Percentiles rank a stretch among this genome's conserved stretches.
phyloP scores from a whole-genome alignment of 2,797 vertebrate species.

The Spinus olivaceus region DNA sequence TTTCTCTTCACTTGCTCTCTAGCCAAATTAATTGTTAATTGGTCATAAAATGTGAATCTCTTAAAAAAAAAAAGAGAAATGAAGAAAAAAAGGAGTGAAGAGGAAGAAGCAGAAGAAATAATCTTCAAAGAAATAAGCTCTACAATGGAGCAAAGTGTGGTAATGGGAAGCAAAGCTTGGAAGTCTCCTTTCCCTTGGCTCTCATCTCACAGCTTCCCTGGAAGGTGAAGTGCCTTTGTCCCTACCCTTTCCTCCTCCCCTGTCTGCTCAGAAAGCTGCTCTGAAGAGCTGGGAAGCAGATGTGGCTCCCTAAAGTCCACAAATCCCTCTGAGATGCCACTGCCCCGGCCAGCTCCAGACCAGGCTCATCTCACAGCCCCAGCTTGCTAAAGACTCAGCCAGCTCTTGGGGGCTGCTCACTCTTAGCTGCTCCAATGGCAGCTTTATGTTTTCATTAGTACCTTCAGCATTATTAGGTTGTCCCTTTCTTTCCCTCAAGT shows the following conservation, averaged over 20 bases:
- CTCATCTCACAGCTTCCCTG: not conserved
- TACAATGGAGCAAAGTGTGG: not conserved
- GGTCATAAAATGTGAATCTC: not conserved
- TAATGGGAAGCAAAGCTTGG: not conserved
- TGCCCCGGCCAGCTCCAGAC: accelerated
- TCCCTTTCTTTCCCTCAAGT: not conserved
- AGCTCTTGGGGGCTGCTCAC: not conserved
- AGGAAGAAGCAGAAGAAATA: not conserved
- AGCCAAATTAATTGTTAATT: constrained; percentile 30
- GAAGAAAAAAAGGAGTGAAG: not conserved
- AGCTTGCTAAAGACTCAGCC: not conserved
- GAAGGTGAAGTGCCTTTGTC: not conserved
- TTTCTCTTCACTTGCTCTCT: not conserved
- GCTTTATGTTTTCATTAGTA: not conserved
- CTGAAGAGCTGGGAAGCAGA: not conserved
- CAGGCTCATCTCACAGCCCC: accelerated
- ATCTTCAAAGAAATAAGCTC: not conserved
- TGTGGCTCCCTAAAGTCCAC: not conserved
- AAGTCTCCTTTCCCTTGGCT: not conserved
- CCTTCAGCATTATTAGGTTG: not conserved
- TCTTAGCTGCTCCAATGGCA: not conserved
- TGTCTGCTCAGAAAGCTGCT: not conserved
- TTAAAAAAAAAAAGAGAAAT: not conserved
- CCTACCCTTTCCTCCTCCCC: not conserved
- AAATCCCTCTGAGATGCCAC: not conserved